phyloP scores from a whole-genome alignment of 2,797 vertebrate genomes.

The Chaenodraco wilsoni region DNA sequence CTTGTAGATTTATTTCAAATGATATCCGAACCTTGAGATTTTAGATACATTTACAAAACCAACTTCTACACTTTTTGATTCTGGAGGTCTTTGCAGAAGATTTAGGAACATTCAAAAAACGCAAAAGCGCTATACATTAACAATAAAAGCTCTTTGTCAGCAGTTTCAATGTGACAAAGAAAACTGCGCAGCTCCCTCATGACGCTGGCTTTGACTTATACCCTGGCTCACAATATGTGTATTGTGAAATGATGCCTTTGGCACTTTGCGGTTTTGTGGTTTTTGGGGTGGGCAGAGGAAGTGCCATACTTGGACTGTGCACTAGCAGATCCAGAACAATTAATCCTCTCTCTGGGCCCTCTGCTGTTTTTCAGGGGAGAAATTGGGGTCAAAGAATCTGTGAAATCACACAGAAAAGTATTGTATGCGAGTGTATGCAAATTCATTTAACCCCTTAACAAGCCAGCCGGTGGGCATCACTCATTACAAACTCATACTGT shows the following conservation, averaged over 20 bases:
- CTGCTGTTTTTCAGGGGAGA: constrained; percentile 24
- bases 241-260: constrained; percentile 44
- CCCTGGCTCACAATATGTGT: constrained; percentile 28
- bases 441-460: constrained; percentile 12
- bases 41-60: not conserved
- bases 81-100: not conserved
- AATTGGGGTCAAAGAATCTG: constrained; percentile 37
- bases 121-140: not conserved
- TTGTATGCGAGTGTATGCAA: constrained; percentile 19
- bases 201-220: constrained; percentile 30
- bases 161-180: constrained; percentile 34
- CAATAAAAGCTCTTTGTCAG: constrained; percentile 41
- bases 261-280: constrained; percentile 34
- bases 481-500: not conserved
- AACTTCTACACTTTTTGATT: not conserved
- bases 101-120: not conserved
- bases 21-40: not conserved
- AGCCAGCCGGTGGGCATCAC: not conserved
- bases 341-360: constrained; percentile 32
- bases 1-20: not conserved
- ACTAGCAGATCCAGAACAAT: constrained; percentile 45
- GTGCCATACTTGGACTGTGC: constrained; percentile 31
- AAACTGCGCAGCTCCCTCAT: constrained; percentile 15
- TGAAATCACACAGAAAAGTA: constrained; percentile 24
- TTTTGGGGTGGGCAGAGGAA: constrained; percentile 51